phyloP scores from a whole-genome alignment of 2,888 invertebrate genomes.

The Lepidochrysops patricia region DNA sequence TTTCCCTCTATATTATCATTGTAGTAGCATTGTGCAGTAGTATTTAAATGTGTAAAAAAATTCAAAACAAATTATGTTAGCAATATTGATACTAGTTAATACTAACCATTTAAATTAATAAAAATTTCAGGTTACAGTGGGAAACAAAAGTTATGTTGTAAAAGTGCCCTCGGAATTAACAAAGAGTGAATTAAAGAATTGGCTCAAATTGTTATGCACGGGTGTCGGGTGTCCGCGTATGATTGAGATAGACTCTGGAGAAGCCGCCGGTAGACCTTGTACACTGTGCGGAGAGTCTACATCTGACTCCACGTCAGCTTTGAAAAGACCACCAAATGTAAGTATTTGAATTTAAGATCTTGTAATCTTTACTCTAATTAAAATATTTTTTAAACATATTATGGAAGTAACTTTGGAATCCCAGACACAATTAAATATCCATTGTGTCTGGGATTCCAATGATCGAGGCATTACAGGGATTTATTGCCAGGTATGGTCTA shows the following conservation, averaged over 20 bases:
- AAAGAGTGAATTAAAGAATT: conserved; percentile 62
- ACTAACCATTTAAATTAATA: neutral
- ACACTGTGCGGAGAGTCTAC: conserved; percentile 59
- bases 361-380: too few species aligned
- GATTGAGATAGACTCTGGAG: conserved; percentile 66
- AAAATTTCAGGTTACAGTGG: conserved; percentile 47
- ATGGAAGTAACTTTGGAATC: too few species aligned
- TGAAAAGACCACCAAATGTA: conserved; percentile 53
- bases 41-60: too few species aligned
- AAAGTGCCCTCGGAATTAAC: conserved; percentile 71
- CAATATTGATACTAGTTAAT: too few species aligned
- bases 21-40: too few species aligned
- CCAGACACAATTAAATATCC: too few species aligned
- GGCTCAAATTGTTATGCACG: conserved; percentile 66
- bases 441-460: too few species aligned
- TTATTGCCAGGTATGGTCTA: too few species aligned
- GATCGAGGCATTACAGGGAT: too few species aligned
- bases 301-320: conserved; percentile 43
- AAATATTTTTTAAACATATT: too few species aligned
- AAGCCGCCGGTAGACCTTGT: conserved; percentile 58
- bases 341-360: conserved; percentile 27
- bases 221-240: conserved; percentile 71
- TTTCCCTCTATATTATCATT: neutral
- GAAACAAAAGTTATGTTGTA: conserved; percentile 66
- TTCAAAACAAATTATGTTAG: too few species aligned